Percentiles rank a stretch among this genome's conserved stretches.
Evolutionary conservation across 2,113 vertebrate genomes (phyloP).

Genomic region (Prolemur simus): DNA sequence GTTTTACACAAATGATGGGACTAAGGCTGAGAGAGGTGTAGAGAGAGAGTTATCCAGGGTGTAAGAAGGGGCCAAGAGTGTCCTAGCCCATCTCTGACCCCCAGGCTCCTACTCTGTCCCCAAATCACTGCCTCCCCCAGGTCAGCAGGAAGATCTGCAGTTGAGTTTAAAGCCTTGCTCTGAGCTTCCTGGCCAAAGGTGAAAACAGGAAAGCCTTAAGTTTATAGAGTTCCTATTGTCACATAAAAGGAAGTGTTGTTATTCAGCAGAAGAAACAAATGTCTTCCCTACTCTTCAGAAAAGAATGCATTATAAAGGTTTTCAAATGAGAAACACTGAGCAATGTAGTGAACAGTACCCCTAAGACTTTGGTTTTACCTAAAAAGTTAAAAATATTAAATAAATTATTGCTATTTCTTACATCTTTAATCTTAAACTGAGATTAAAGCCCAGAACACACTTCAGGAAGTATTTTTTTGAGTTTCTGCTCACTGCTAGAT

Average conservation of each 20-base stretch:
- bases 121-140: not conserved
- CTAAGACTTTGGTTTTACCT: slow-evolving; percentile 18
- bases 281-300: not conserved
- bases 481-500: not conserved
- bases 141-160: not conserved
- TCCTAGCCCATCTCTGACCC: not conserved
- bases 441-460: not conserved
- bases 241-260: not conserved
- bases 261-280: not conserved
- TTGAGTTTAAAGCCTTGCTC: not conserved
- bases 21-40: not conserved
- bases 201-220: not conserved
- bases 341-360: not conserved
- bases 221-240: not conserved
- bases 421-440: not conserved
- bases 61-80: not conserved
- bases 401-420: not conserved
- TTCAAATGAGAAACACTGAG: slow-evolving; percentile 1
- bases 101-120: not conserved
- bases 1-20: not conserved
- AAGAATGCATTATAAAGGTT: not conserved
- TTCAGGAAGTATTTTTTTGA: not conserved
- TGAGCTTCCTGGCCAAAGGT: not conserved
- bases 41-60: not conserved
- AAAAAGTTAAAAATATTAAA: not conserved